A percentile compares a stretch with the other conserved stretches of the same genome.
These are phyloP conservation scores for Ditylenchus dipsaci DNA, from an alignment of 1,140 invertebrate species.

Conservation along the genomic window DNA sequence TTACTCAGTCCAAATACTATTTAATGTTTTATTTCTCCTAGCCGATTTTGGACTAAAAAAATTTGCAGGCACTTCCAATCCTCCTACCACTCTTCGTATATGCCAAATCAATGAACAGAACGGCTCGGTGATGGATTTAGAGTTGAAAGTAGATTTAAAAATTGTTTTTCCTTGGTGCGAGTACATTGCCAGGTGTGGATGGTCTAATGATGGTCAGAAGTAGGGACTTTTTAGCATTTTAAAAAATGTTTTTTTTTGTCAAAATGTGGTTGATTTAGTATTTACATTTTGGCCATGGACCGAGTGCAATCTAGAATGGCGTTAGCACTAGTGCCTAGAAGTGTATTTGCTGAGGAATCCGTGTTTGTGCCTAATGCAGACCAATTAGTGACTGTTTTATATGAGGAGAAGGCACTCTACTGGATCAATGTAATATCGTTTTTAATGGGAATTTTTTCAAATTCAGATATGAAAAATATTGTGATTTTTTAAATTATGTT, in stretches of 20 bases:
- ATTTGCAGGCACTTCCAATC: constrained; percentile 31
- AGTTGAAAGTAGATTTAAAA: constrained; percentile 12
- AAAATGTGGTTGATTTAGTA: constrained; percentile 5
- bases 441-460: background rate
- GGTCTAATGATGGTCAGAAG: constrained; percentile 37
- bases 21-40: background rate
- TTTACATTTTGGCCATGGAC: constrained; percentile 34
- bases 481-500: too few relatives aligned
- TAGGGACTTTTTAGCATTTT: background rate
- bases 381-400: constrained; percentile 19
- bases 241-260: background rate
- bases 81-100: constrained; percentile 21
- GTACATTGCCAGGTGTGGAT: constrained; percentile 33
- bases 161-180: constrained; percentile 37
- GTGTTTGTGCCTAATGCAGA: background rate
- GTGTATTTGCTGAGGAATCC: constrained; percentile 16
- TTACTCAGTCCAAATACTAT: too few relatives aligned
- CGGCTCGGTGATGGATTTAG: constrained; percentile 18
- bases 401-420: constrained; percentile 29
- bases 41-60: background rate
- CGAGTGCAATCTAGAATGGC: constrained; percentile 30
- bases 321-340: constrained; percentile 21
- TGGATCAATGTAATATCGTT: constrained; percentile 42
- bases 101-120: constrained; percentile 26
- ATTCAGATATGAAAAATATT: background rate